A percentile compares a stretch with the other conserved stretches of the same genome.
phyloP scores from a whole-genome alignment of 1,140 invertebrate species.

The Leptoteleia sp. region DNA sequence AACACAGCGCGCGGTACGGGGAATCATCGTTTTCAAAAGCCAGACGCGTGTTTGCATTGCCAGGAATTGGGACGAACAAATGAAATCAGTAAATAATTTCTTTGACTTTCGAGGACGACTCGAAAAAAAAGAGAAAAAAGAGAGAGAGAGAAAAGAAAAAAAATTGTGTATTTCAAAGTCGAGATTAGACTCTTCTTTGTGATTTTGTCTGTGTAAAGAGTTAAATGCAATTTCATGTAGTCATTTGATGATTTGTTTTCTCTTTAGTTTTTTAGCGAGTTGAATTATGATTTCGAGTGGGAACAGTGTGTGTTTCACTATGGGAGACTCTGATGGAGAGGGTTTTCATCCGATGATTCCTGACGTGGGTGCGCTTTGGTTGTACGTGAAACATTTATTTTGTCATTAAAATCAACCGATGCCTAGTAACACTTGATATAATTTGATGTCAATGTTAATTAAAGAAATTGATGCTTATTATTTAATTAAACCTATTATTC shows the following conservation, averaged over 20 bases:
- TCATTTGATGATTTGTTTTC: constrained; percentile 44
- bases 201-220: constrained; percentile 28
- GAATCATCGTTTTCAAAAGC: constrained; percentile 63
- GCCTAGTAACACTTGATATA: too few relatives aligned
- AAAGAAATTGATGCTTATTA: too few relatives aligned
- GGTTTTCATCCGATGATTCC: neutral
- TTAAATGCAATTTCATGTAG: constrained; percentile 66
- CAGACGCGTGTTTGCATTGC: constrained; percentile 31
- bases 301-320: neutral
- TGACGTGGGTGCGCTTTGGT: too few relatives aligned
- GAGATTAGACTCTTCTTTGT: constrained; percentile 4
- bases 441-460: too few relatives aligned
- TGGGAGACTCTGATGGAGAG: neutral
- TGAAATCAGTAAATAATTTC: constrained; percentile 52
- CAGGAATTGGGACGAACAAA: constrained; percentile 29
- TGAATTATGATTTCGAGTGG: constrained; percentile 12
- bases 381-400: too few relatives aligned
- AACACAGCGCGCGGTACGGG: constrained; percentile 21
- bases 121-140: constrained; percentile 29
- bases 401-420: too few relatives aligned
- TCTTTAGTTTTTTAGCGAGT: constrained; percentile 3
- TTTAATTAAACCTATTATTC: too few relatives aligned
- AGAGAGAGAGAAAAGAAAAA: constrained; percentile 21
- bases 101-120: constrained; percentile 19
- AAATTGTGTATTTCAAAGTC: constrained; percentile 19